Evolutionary conservation across 2,797 vertebrate species (phyloP), one percentile per base, ranked within the genome.

Genomic region (Ctenochaetus hawaiiensis): DNA sequence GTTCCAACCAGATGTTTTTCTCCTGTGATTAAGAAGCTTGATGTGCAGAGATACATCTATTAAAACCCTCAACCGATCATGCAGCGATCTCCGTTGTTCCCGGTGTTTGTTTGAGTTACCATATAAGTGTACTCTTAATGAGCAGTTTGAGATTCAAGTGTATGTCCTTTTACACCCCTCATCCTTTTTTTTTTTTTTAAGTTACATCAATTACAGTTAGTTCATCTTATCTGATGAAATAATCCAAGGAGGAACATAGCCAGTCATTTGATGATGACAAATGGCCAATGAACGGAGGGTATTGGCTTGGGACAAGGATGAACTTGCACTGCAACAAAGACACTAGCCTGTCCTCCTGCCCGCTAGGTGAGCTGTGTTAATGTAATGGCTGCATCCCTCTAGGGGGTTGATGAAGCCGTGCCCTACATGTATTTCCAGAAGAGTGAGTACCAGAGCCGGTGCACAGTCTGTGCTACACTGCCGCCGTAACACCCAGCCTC

Each of bases 351-450:
- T 90, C 78, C 80, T 61, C 78, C 59, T 89, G 77, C 84, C 84
- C 68, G 63, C 86, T 84, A 91, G 90, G 90, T 93, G 91, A 90
- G 89, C 87, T 88, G 81, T 86, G 86, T 84, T 90, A 88, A 91
- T 86, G 83, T 91, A 89, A 92, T 89, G 90, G 89, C 87, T 68
- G 75, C 81, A 72, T 79, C 84, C 69, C 89, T 75, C 89, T 58
- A 48, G 85, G 91, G 90, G 84, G 82, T 72, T 87, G 90, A 92
- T 91, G 91, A 90, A 92, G 88, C 84, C 63, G 70, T 91, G 87
- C 81, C 89, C 85, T 87, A 86, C 90, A 85, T 90, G 88, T 86
- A 85, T 91, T 93, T 92, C 86, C 87, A 89, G 83, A 85, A 83
- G 89, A 91, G 79, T 75, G 91, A 91, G 83, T 89, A 79, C 82